Base-by-base conservation (phyloP, 2,888 invertebrate genomes). In the Erebia ligea region DNA sequence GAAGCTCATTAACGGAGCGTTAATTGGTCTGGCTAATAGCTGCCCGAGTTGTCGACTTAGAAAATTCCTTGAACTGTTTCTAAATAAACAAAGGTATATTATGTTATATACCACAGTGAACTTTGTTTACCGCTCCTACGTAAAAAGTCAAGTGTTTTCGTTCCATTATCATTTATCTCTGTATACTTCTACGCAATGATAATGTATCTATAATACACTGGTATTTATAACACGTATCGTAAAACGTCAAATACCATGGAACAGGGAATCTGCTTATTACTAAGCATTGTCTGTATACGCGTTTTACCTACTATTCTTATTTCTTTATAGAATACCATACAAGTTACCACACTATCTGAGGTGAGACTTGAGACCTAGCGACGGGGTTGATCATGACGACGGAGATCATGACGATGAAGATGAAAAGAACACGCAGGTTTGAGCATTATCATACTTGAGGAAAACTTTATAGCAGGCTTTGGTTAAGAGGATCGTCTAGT, bases 21-120 rank as follows among this genome's bases (percentile, higher is more conserved):
- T 91, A 92, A 92, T 92, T 92, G 87, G 86, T 81, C 84, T 81
- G 82, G 87, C 91, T 91, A 91, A 90, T 91, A 88, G 88, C 85
- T 84, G 88, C 86, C 83, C 81, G 82, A 80, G 81, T 83, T 82
- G 84, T 82, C 84, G 83, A 83, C 83, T 88, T 83, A 86, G 84
- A 83, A 84, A 86, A 90, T 90, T 90, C 90, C 88, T 87, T 91
- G 89, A 89, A 89, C 86, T 82, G 85, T 87, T 89, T 90, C 84
- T 84, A 82, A 85, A 85, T 67, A 67, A 81, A 83, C 70, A 74
- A 67, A 71, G 67, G 64, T 71, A 3, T 11, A 67, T 70, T 71
- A 71, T 73, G 70, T 73, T 69, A 69, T 58, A 48, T 62, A 19
- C 21, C 15, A 50, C 50, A 58, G 67, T 69, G 64, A 59, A 64